A percentile compares a stretch with the other conserved stretches of the same genome.
These are phyloP conservation scores for Alsophila aescularia DNA, from an alignment of 2,888 invertebrate genomes.

Conservation along the genomic window DNA sequence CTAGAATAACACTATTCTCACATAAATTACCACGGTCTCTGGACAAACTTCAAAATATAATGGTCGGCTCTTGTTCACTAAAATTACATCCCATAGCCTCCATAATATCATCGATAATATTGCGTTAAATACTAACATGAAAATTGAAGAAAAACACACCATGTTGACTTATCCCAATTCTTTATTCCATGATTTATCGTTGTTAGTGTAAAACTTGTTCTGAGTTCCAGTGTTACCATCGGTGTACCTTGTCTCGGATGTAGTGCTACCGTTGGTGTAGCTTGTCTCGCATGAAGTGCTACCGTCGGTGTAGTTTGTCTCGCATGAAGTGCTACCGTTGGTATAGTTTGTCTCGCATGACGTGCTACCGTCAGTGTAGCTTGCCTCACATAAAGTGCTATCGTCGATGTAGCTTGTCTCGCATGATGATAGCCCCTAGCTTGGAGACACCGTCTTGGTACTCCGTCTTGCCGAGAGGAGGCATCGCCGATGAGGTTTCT, in stretches of 20 bases:
- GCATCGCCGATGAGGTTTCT: conserved; percentile 72
- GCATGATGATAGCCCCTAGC: conserved; percentile 85
- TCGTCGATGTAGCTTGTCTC: conserved; percentile 81
- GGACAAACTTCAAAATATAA: no score
- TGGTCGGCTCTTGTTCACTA: no score
- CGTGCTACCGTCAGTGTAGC: conserved; percentile 82
- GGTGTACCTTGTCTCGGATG: conserved; percentile 84
- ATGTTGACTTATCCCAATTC: conserved; percentile 15
- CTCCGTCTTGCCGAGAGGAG: conserved; percentile 83
- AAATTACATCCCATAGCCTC: no score
- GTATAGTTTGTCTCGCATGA: conserved; percentile 85
- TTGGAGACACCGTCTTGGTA: conserved; percentile 87
- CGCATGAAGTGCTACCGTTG: conserved; percentile 84
- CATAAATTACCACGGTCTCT: no score
- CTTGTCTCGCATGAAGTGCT: conserved; percentile 85
- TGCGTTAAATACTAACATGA: no score
- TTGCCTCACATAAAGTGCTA: conserved; percentile 81
- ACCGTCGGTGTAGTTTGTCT: conserved; percentile 82
- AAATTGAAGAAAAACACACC: neutral
- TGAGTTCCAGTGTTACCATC: conserved; percentile 43
- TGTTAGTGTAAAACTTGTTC: conserved; percentile 4
- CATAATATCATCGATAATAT: no score
- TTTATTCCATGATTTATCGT: conserved; percentile 36
- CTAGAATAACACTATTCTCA: no score
- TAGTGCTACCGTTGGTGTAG: conserved; percentile 82